Conservation (phyloP, 2,797 vertebrate species). For the Sorex maritimensis region DNA sequence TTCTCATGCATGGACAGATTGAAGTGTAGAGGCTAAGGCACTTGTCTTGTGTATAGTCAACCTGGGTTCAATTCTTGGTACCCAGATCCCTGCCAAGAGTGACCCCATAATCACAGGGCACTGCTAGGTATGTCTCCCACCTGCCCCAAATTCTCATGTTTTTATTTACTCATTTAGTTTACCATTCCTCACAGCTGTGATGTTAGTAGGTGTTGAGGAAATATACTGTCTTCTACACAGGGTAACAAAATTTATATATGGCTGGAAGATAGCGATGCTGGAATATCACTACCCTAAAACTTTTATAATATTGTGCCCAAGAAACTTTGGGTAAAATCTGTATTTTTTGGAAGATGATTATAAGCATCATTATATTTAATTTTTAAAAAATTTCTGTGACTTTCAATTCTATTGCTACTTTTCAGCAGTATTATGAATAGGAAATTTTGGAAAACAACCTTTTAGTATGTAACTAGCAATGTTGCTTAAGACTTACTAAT, state of each 20-base stretch:
- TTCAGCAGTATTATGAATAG: neutral
- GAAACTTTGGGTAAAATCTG: neutral
- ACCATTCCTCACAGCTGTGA: neutral
- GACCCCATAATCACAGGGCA: too few species aligned
- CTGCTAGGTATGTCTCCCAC: too few species aligned
- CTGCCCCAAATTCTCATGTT: neutral
- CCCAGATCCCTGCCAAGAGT: too few species aligned
- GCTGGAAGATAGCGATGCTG: neutral
- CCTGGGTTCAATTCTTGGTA: too few species aligned
- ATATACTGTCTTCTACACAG: neutral
- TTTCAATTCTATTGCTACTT: slow-evolving; percentile 9
- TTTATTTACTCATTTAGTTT: neutral
- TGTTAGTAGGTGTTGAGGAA: neutral
- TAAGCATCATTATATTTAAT: slow-evolving; percentile 16
- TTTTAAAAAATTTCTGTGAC: neutral
- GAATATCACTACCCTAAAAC: neutral
- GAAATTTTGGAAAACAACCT: slow-evolving; percentile 22
- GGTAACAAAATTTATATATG: neutral
- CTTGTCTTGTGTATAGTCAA: too few species aligned
- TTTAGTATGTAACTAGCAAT: neutral
- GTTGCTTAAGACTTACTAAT: slow-evolving; percentile 1
- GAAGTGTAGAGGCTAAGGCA: too few species aligned
- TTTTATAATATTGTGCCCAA: neutral
- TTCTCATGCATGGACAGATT: neutral
- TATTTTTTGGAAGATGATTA: neutral